Percentiles rank a stretch among this genome's conserved stretches.
Evolutionary conservation across 1,140 invertebrate species (phyloP).

Genomic region (Oedothorax gibbosus): DNA sequence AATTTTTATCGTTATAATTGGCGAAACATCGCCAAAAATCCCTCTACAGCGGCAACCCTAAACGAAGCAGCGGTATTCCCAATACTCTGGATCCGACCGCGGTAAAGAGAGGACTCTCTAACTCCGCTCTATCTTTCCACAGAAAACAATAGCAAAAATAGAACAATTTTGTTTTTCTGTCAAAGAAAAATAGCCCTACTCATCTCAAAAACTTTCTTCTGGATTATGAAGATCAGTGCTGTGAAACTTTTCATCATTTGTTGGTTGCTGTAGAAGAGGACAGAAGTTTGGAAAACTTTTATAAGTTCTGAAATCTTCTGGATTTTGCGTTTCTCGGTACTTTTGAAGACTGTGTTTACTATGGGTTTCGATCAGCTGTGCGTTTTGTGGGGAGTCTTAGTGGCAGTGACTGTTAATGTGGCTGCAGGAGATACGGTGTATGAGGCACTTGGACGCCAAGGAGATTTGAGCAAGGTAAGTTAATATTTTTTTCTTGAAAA

Average conservation of each 20-base stretch:
- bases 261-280: not conserved
- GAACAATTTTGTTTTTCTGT: not conserved
- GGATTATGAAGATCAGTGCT: conserved; percentile 12
- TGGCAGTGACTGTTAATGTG: not conserved
- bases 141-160: not conserved
- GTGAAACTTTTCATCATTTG: too few relatives aligned
- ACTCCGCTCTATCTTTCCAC: not conserved
- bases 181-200: not conserved
- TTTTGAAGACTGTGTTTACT: not conserved
- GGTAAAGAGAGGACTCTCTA: not conserved
- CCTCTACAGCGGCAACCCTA: conserved; percentile 10
- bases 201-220: not conserved
- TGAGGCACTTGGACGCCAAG: conserved; percentile 37
- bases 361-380: conserved; percentile 35
- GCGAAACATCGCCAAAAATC: conserved; percentile 3
- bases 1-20: not conserved
- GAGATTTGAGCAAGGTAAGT: conserved; percentile 45
- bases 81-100: conserved; percentile 28
- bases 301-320: not conserved
- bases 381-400: not conserved
- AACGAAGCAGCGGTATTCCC: conserved; percentile 29
- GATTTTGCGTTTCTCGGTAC: not conserved
- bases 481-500: not conserved
- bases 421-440: conserved; percentile 37
- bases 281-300: not conserved